phyloP scores from a whole-genome alignment of 2,888 invertebrate genomes.

The Rhagonycha fulva region DNA sequence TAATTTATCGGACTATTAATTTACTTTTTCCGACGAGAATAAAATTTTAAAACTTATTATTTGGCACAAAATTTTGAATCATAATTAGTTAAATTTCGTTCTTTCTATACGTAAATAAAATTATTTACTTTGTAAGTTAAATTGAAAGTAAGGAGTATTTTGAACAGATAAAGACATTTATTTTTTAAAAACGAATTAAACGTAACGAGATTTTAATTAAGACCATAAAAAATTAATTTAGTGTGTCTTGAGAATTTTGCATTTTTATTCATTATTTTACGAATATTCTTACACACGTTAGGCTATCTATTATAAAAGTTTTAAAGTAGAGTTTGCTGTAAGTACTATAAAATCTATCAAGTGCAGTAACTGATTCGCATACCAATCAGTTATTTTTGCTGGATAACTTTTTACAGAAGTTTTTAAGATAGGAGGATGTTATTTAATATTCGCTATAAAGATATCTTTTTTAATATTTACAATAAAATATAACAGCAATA shows the following conservation, averaged over 20 bases:
- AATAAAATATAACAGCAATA: neutral
- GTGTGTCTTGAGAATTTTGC: neutral
- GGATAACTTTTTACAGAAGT: neutral
- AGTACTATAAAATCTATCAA: neutral
- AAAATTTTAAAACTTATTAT: neutral
- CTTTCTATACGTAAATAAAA: neutral
- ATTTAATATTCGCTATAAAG: neutral
- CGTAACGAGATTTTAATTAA: neutral
- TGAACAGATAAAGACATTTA: neutral
- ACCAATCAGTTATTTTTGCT: neutral
- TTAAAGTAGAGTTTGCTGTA: neutral
- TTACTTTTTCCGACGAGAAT: constrained; percentile 7
- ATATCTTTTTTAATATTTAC: too few relatives aligned
- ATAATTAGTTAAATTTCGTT: neutral
- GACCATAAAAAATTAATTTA: neutral
- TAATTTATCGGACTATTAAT: constrained; percentile 32
- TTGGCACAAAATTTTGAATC: neutral
- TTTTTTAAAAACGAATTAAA: neutral
- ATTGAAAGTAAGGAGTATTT: neutral
- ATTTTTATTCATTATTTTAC: neutral
- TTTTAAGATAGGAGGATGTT: neutral
- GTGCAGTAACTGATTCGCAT: neutral
- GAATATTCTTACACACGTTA: neutral
- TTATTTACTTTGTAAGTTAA: neutral
- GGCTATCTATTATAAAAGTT: neutral